phyloP scores from a whole-genome alignment of 2,797 vertebrate species.

The Pseudochirops cupreus region DNA sequence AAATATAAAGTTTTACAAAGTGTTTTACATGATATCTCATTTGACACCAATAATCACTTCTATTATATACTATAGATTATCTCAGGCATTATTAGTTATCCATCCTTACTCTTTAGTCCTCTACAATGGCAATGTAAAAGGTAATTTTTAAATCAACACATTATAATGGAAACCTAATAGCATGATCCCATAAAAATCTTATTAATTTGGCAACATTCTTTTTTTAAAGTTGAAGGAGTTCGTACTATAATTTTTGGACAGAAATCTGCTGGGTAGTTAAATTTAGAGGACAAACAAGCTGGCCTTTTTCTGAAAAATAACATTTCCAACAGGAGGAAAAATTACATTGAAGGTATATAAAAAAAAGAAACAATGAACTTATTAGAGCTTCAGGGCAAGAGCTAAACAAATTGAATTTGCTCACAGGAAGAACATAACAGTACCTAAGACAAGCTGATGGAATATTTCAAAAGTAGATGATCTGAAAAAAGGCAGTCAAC shows the following conservation, averaged over 20 bases:
- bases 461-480: slow-evolving; percentile 37
- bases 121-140: slow-evolving; percentile 44
- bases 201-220: neutral
- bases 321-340: slow-evolving; percentile 52
- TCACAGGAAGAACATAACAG: slow-evolving; percentile 35
- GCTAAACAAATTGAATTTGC: slow-evolving; percentile 13
- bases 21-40: neutral
- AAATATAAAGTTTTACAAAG: neutral
- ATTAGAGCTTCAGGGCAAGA: neutral
- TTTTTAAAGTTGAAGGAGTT: slow-evolving; percentile 8
- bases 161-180: slow-evolving; percentile 12
- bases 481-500: slow-evolving; percentile 2
- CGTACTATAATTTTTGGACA: slow-evolving; percentile 27
- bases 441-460: slow-evolving; percentile 27
- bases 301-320: neutral
- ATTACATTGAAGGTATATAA: neutral
- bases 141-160: neutral
- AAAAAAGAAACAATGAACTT: neutral
- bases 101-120: slow-evolving; percentile 48
- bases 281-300: slow-evolving; percentile 43
- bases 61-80: neutral
- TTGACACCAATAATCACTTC: neutral
- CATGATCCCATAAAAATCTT: slow-evolving; percentile 5
- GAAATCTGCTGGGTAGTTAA: slow-evolving; percentile 23
- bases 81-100: neutral